phyloP scores from a whole-genome alignment of 2,113 vertebrate genomes.

The Colinus virginianus region DNA sequence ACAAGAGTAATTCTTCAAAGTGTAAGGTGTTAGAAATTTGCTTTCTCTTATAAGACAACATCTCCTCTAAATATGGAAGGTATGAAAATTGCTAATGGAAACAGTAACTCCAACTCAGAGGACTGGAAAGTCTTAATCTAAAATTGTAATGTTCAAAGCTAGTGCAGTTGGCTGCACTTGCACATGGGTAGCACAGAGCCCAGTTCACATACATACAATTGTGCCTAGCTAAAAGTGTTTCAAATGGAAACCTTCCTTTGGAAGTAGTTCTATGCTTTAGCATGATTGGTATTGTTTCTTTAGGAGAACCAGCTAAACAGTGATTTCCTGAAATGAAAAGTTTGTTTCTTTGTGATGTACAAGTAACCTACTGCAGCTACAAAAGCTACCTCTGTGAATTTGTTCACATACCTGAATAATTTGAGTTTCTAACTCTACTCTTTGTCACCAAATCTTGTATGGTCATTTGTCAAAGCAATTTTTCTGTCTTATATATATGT shows the following conservation, averaged over 20 bases:
- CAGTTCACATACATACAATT: neutral
- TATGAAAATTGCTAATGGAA: neutral
- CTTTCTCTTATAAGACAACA: neutral
- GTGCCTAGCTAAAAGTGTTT: neutral
- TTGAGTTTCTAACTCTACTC: neutral
- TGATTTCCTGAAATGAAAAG: neutral
- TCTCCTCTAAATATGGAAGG: neutral
- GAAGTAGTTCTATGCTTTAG: neutral
- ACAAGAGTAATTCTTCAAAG: neutral
- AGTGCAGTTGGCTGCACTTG: neutral
- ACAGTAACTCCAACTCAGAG: neutral
- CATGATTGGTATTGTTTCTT: neutral
- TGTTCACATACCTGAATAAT: neutral
- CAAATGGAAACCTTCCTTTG: neutral
- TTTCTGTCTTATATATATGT: neutral
- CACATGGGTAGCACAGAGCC: neutral
- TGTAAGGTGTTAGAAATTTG: neutral
- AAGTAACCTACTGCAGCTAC: neutral
- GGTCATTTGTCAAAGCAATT: neutral
- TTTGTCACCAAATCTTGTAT: conserved; percentile 6
- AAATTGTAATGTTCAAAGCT: neutral
- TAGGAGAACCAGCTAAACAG: neutral
- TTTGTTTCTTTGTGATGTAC: neutral
- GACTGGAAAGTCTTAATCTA: neutral
- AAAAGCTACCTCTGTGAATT: neutral